phyloP scores from a whole-genome alignment of 2,797 vertebrate genomes.

The Phoxinus dragarum region DNA sequence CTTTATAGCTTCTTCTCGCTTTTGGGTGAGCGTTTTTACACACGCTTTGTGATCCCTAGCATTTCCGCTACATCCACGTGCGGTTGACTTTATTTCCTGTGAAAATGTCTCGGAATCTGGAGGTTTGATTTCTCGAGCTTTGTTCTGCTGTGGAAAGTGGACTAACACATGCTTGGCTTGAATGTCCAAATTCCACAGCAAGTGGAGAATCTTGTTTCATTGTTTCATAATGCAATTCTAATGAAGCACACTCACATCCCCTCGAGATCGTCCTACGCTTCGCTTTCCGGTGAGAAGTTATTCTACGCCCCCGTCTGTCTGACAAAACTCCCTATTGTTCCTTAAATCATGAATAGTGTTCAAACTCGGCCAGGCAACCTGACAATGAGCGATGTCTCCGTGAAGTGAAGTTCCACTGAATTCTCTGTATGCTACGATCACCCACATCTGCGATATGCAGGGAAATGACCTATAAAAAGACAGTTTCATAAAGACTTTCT shows the following conservation, averaged over 20 bases:
- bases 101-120: neutral
- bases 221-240: slow-evolving; percentile 41
- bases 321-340: slow-evolving; percentile 76
- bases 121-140: neutral
- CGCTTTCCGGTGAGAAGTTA: slow-evolving; percentile 70
- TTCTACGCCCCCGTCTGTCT: slow-evolving; percentile 62
- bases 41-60: slow-evolving; percentile 3
- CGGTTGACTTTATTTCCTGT: neutral
- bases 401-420: slow-evolving; percentile 69
- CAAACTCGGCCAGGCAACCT: slow-evolving; percentile 14
- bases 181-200: slow-evolving; percentile 28
- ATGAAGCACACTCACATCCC: slow-evolving; percentile 44
- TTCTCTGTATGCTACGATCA: neutral
- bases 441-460: neutral
- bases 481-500: slow-evolving; percentile 14
- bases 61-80: slow-evolving; percentile 3
- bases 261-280: slow-evolving; percentile 67
- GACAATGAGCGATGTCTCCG: slow-evolving; percentile 66
- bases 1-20: neutral
- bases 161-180: slow-evolving; percentile 37
- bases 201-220: slow-evolving; percentile 34
- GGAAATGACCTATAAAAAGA: neutral
- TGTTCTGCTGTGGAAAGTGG: slow-evolving; percentile 2
- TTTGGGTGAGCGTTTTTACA: slow-evolving; percentile 26
- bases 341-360: slow-evolving; percentile 71